Evolutionary conservation across 1,140 invertebrate species (phyloP).

Genomic region (Colletes gigas): DNA sequence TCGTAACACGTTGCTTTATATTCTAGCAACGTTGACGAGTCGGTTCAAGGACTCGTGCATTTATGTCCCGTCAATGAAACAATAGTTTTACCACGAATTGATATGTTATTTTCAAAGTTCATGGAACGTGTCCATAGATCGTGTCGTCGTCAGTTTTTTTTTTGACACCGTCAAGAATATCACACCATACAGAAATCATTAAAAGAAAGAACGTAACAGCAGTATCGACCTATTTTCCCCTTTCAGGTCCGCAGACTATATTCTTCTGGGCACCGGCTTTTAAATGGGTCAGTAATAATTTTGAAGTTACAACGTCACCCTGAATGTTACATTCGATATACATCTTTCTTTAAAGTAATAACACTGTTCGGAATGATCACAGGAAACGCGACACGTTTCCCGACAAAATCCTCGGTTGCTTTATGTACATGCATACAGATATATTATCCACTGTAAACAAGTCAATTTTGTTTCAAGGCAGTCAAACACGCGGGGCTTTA

Average conservation of each 20-base stretch:
- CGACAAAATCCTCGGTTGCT: not conserved
- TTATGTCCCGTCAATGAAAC: not conserved
- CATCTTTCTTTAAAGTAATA: not conserved
- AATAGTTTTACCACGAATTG: not conserved
- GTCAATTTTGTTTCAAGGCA: constrained; percentile 26
- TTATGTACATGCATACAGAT: no score
- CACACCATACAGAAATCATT: not conserved
- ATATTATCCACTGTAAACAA: not conserved
- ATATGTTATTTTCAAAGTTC: not conserved
- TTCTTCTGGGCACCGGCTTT: constrained; percentile 98
- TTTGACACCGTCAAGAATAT: not conserved
- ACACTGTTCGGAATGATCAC: not conserved
- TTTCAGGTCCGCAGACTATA: constrained; percentile 95
- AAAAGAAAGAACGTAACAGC: constrained; percentile 1
- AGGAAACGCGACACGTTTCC: not conserved
- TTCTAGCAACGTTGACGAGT: not conserved
- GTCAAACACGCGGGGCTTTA: constrained; percentile 2
- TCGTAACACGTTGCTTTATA: not conserved
- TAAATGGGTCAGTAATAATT: constrained; percentile 92
- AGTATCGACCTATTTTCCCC: constrained; percentile 50
- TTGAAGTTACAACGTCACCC: constrained; percentile 6
- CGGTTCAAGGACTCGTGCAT: not conserved
- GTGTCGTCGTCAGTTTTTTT: not conserved
- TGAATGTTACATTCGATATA: not conserved
- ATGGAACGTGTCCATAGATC: no score